phyloP scores from a whole-genome alignment of 2,113 vertebrate genomes.

The Larimichthys crocea region DNA sequence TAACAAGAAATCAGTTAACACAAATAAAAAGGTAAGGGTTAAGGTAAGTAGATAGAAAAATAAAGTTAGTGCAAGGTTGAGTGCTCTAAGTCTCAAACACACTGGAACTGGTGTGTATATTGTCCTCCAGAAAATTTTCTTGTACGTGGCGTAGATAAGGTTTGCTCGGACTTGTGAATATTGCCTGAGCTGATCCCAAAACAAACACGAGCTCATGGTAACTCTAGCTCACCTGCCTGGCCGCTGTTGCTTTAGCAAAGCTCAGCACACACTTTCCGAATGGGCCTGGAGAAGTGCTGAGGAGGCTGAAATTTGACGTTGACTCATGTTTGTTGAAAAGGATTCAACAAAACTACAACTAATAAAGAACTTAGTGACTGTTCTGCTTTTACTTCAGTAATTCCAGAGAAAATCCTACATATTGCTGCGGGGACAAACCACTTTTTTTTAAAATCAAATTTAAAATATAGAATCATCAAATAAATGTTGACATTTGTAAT shows the following conservation, averaged over 20 bases:
- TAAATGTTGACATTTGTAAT: constrained; percentile 14
- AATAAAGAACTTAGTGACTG: constrained; percentile 38
- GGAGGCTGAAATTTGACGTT: constrained; percentile 64
- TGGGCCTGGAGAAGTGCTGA: constrained; percentile 55
- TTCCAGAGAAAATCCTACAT: constrained; percentile 14
- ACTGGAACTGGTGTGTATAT: constrained; percentile 38
- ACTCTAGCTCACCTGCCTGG: constrained; percentile 68
- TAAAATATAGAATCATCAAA: constrained; percentile 6
- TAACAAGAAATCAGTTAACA: constrained; percentile 54
- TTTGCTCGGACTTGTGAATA: constrained; percentile 72
- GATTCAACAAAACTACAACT: constrained; percentile 49
- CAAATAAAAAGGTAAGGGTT: constrained; percentile 35
- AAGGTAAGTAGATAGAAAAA: constrained; percentile 60
- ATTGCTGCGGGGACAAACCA: not conserved
- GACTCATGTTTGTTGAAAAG: constrained; percentile 60
- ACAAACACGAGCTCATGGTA: constrained; percentile 70
- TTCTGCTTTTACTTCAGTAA: constrained; percentile 8
- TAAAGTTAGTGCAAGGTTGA: constrained; percentile 59
- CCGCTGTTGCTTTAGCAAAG: constrained; percentile 73
- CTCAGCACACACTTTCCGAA: constrained; percentile 56
- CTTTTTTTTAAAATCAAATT: not conserved
- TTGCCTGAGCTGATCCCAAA: constrained; percentile 72
- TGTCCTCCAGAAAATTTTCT: constrained; percentile 65
- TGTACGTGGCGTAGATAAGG: constrained; percentile 58
- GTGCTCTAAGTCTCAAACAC: constrained; percentile 36